A percentile compares a stretch with the other conserved stretches of the same genome.
Conservation (phyloP, 2,797 vertebrate species). For the Amazonetta brasiliensis region DNA sequence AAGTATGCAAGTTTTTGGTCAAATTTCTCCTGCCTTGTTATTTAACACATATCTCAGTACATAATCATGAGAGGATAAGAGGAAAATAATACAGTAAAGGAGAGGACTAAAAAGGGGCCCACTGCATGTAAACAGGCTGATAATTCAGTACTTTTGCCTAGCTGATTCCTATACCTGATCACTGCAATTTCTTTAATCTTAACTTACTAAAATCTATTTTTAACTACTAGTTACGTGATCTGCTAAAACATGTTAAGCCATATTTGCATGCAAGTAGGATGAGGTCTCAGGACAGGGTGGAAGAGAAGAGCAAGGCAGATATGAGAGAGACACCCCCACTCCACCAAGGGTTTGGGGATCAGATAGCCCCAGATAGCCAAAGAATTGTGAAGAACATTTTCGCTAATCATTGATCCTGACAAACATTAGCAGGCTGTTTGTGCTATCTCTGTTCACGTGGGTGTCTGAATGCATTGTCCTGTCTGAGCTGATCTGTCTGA, state of each 20-base stretch:
- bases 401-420: not conserved
- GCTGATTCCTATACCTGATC: not conserved
- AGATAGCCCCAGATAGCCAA: rapidly evolving
- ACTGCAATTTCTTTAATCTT: not conserved
- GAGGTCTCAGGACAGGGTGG: not conserved
- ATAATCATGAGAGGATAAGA: not conserved
- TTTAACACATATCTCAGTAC: not conserved
- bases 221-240: not conserved
- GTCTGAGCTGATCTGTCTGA: not conserved
- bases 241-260: not conserved
- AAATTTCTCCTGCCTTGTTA: not conserved
- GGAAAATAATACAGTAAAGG: not conserved
- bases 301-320: not conserved
- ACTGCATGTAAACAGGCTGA: not conserved
- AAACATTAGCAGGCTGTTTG: not conserved
- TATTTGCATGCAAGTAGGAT: rapidly evolving
- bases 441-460: not conserved
- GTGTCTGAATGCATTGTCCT: not conserved
- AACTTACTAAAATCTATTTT: not conserved
- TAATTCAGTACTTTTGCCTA: not conserved
- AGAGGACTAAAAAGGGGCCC: not conserved
- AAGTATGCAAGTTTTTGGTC: rapidly evolving
- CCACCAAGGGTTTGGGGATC: not conserved
- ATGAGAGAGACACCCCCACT: not conserved
- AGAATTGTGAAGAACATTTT: not conserved